phyloP scores from a whole-genome alignment of 2,888 invertebrate species.

The Esperia sulphurella region DNA sequence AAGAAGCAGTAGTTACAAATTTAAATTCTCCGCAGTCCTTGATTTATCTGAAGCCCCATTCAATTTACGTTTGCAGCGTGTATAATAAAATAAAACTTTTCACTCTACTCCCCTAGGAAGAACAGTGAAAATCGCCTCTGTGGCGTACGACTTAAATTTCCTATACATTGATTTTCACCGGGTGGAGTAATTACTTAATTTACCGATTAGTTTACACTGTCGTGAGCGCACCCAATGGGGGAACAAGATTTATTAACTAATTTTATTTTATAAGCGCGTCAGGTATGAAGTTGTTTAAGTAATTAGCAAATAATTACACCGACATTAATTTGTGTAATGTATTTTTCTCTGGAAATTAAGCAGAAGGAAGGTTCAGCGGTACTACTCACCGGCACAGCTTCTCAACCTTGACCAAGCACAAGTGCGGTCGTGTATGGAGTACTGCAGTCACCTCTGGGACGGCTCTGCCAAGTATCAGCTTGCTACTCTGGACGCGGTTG shows the following conservation, averaged over 20 bases:
- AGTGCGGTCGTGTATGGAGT: too few species aligned
- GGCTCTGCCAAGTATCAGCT: too few species aligned
- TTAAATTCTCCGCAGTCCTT: neutral
- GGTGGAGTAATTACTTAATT: conserved; percentile 65
- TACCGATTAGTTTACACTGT: conserved; percentile 63
- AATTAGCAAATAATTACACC: conserved; percentile 29
- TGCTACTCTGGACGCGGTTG: too few species aligned
- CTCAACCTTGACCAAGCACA: too few species aligned
- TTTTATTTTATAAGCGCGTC: conserved; percentile 44
- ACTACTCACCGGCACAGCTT: too few species aligned
- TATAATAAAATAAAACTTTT: conserved; percentile 39
- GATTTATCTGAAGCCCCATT: conserved; percentile 7
- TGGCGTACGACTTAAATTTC: conserved; percentile 63
- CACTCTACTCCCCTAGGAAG: conserved; percentile 30
- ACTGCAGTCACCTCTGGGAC: too few species aligned
- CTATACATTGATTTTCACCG: conserved; percentile 65
- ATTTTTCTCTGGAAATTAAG: neutral
- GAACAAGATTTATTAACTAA: conserved; percentile 49
- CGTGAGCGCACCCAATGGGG: conserved; percentile 46
- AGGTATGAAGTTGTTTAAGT: conserved; percentile 38
- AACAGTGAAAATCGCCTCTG: conserved; percentile 46
- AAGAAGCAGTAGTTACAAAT: neutral
- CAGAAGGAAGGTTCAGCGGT: too few species aligned
- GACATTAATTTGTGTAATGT: conserved; percentile 5
- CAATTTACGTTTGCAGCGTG: conserved; percentile 19